Evolutionary conservation across 2,797 vertebrate genomes (phyloP).

Genomic region (Argya squamiceps): DNA sequence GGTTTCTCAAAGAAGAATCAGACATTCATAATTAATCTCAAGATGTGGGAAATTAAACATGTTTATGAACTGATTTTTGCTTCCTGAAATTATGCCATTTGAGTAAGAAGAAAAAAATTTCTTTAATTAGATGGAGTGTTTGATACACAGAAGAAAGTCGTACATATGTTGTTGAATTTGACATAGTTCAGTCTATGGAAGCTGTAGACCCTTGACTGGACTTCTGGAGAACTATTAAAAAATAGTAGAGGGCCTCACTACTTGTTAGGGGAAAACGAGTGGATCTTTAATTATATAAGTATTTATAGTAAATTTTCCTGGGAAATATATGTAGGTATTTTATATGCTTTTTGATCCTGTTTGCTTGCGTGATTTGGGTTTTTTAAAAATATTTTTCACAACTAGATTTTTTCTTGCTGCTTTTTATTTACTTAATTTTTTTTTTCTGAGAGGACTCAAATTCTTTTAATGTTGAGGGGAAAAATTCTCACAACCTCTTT

Average conservation of each 20-base stretch:
- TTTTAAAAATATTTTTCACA: not conserved
- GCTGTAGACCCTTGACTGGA: not conserved
- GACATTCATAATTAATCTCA: not conserved
- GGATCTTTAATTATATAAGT: not conserved
- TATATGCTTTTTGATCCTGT: not conserved
- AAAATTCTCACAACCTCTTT: not conserved
- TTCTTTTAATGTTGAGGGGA: not conserved
- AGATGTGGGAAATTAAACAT: not conserved
- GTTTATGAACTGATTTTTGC: not conserved
- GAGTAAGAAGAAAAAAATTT: not conserved
- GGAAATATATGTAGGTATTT: not conserved
- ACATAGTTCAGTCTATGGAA: not conserved
- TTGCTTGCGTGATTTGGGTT: not conserved
- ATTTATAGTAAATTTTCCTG: not conserved
- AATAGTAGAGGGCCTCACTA: not conserved
- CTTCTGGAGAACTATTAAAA: not conserved
- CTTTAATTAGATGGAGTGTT: not conserved
- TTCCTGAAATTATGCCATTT: not conserved
- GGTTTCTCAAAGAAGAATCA: not conserved
- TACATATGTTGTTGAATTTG: not conserved
- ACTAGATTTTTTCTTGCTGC: not conserved
- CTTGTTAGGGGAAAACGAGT: not conserved
- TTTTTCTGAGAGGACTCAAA: not conserved
- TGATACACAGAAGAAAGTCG: not conserved
- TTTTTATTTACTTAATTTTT: not conserved